Conservation (phyloP, 2,888 invertebrate genomes). For the Limnephilus marmoratus region DNA sequence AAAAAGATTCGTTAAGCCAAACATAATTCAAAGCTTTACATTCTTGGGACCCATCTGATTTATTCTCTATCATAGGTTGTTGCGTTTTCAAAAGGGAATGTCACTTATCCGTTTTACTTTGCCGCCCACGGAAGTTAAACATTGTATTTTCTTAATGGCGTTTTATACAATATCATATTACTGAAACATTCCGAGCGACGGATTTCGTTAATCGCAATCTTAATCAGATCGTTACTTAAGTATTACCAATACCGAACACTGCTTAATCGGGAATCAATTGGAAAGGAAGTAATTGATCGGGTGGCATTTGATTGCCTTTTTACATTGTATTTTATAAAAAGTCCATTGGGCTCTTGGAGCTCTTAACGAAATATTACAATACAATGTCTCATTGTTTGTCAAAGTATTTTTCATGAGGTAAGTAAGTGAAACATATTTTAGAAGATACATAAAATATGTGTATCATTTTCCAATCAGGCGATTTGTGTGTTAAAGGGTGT, state of each 20-base stretch:
- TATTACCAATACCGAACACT: background rate
- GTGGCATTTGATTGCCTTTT: background rate
- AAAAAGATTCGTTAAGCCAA: too few relatives aligned
- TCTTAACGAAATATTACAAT: background rate
- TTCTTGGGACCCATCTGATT: background rate
- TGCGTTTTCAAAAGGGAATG: background rate
- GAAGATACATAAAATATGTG: background rate
- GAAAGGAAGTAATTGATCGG: background rate
- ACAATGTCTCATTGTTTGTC: background rate
- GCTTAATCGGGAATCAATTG: background rate
- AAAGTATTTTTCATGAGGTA: background rate
- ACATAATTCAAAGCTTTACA: too few relatives aligned
- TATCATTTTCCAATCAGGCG: background rate
- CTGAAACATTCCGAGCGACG: background rate
- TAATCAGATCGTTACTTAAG: background rate
- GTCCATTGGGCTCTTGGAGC: background rate
- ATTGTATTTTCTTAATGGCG: background rate
- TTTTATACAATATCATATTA: conserved; percentile 2
- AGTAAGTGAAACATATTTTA: background rate
- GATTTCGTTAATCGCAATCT: conserved; percentile 1
- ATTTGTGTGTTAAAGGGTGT: background rate
- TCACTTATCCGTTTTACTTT: background rate
- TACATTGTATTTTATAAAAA: background rate
- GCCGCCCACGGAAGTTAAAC: background rate
- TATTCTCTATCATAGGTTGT: background rate